These are phyloP conservation scores for Cotesia typhae DNA, from an alignment of 1,140 invertebrate species.

Conservation along the genomic window DNA sequence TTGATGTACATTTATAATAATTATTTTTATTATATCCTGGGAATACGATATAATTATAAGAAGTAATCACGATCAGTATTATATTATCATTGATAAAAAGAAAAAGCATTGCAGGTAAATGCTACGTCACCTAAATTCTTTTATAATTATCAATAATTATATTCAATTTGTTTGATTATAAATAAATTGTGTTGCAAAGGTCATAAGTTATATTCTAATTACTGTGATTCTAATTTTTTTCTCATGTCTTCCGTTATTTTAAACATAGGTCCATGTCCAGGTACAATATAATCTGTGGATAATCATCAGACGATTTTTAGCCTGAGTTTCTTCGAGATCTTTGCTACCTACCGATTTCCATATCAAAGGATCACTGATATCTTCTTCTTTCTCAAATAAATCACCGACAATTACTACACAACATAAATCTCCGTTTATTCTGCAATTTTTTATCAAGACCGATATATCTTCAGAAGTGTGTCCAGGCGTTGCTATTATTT, in stretches of 20 bases:
- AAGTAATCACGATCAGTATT: too few species aligned
- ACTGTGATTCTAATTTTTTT: conserved; percentile 39
- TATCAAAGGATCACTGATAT: conserved; percentile 76
- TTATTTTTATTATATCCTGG: too few species aligned
- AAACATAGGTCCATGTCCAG: conserved; percentile 89
- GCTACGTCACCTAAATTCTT: too few species aligned
- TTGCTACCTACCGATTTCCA: conserved; percentile 82
- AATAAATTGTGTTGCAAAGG: conserved; percentile 7
- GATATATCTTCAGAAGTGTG: conserved; percentile 88
- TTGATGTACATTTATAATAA: too few species aligned
- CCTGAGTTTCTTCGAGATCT: conserved; percentile 76
- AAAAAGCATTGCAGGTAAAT: too few species aligned
- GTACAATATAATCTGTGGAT: conserved; percentile 86
- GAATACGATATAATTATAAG: too few species aligned
- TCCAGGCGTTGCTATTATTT: conserved; percentile 85
- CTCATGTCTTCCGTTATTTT: conserved; percentile 53
- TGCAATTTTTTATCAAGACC: conserved; percentile 74
- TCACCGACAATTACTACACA: conserved; percentile 79
- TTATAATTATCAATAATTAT: neutral
- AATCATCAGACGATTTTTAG: conserved; percentile 74
- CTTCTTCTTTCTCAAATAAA: conserved; percentile 85
- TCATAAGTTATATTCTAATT: neutral
- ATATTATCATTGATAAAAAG: too few species aligned
- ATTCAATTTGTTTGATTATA: neutral
- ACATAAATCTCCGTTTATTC: conserved; percentile 45